Evolutionary conservation across 2,888 invertebrate genomes (phyloP), one percentile per base, ranked within the genome.

Genomic region (Drosophila barbarae): DNA sequence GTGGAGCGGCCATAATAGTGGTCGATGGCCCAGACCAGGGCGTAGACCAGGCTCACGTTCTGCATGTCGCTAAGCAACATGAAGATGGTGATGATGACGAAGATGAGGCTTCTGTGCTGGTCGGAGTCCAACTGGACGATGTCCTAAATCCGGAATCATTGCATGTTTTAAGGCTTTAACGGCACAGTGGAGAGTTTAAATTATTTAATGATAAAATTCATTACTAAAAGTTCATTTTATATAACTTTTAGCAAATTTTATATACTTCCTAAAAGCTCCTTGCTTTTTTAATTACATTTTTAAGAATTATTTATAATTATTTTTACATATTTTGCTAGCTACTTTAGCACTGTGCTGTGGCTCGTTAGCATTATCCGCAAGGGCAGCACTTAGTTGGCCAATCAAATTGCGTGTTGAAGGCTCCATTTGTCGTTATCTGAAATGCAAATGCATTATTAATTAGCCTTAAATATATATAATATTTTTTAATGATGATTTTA

Each of bases 11-110:
- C 84, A 54, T 81, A 87, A 49, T 77, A 71, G 28, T 80, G 73
- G 53, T 86, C 83, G 28, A 88, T 86, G 15, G 82, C 75, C 87
- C 87, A 88, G 3, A 88, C 76, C 2, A 78, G 57, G 30, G 88
- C 87, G 58, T 87, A 74, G 41, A 88, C 71, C 38, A 88, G 68
- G 18, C 87, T 79, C 36, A 85, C 73, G 60, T 88, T 88, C 26
- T 59, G 66, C 5, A 68, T 51, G 15, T 67, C 32, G 12, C 61
- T 38, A 10, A 55, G 39, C 49, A 69, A 44, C 69, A 69, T 68
- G 32, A 2, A 18, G 18, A 18, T 18, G 18, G 18, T 8, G 36
- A 21, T 42, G 30, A 4, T 23, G 30, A 9, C 38, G 35, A 23
- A 38, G 30, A 18, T 32, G 52, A 32, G 30, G 32, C 53, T 46